Base-by-base conservation (phyloP, 2,888 invertebrate genomes). In the Chloroclystis v-ata region DNA sequence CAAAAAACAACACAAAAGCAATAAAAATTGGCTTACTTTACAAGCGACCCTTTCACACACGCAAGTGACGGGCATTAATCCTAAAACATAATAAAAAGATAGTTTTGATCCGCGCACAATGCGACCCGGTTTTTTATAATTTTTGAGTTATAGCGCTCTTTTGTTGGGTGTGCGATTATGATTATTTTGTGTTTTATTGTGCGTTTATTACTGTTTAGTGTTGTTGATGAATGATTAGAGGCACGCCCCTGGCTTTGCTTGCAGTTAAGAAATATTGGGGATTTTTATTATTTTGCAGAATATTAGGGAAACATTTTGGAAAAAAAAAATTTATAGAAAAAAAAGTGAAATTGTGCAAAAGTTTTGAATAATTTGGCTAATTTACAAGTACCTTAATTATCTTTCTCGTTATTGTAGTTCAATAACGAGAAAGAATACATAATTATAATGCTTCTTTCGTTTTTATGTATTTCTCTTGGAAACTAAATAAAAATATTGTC, bases 21-120 rank as follows among this genome's bases (percentile, higher is more conserved):
- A 61, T 57, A 57, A 54, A 51, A 59, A 52, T 54, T 54, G 51
- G 51, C 54, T 43, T 43, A 48, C 16, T 35, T 20, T 54, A 46
- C 38, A 42, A 20, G 9, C 45, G 48, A 51, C 56, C 47, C 60
- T 54, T 49, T 59, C 51, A 41, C 46, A 44, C 43, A 38, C 40
- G 60, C 60, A 60, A 57, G 60, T 56, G 59, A 37, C 4, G 24
- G 16, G 4, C 20, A 41, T 51, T 57, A 67, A 66, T 62, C 66
- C 66, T 42, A 30, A 56, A 61, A 61, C 57, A 65, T 55, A 62
- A 67, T 57, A 67, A 55, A 66, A 60, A 49, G 64, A 60, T 63
- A 66, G 66, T 67, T 66, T 63, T 63, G 58, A 66, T 66, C 66
- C 54, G 45, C 2, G 41, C 56, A 64, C 67, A 66, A 47, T 28